phyloP scores from a whole-genome alignment of 2,888 invertebrate genomes.

The Cataglyphis altisquamis region DNA sequence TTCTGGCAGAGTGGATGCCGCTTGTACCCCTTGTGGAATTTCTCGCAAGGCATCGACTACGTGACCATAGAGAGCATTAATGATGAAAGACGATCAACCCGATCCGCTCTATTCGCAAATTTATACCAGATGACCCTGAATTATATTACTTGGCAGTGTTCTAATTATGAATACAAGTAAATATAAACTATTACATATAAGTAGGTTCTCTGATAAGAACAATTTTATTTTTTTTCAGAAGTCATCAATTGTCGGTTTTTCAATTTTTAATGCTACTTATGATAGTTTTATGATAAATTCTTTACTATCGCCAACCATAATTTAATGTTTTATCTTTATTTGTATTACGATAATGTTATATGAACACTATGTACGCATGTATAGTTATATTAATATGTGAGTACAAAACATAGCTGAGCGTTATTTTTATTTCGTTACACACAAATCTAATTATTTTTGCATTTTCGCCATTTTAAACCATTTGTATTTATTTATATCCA shows the following conservation, averaged over 20 bases:
- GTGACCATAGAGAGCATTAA: constrained; percentile 60
- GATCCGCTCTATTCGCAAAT: constrained; percentile 14
- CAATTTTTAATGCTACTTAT: not conserved
- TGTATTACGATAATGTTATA: not conserved
- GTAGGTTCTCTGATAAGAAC: not conserved
- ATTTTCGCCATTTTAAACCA: not conserved
- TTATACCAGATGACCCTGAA: not conserved
- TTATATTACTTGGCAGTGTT: not conserved
- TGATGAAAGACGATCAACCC: constrained; percentile 62
- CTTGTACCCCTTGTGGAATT: constrained; percentile 66
- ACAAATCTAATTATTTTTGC: constrained; percentile 28
- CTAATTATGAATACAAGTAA: not conserved
- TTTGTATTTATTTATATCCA: not conserved
- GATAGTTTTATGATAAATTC: not conserved
- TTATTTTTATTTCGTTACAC: constrained; percentile 27
- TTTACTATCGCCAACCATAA: not conserved
- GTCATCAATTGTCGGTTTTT: not conserved
- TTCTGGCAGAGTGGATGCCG: constrained; percentile 60
- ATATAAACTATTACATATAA: not conserved
- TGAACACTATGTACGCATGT: not conserved
- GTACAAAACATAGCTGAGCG: constrained; percentile 2
- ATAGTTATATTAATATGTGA: not conserved
- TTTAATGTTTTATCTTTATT: not conserved
- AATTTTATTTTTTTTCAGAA: not conserved
- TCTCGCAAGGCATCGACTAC: constrained; percentile 59